Evolutionary conservation across 2,113 vertebrate genomes (phyloP).

Genomic region (Dicaeum eximium): DNA sequence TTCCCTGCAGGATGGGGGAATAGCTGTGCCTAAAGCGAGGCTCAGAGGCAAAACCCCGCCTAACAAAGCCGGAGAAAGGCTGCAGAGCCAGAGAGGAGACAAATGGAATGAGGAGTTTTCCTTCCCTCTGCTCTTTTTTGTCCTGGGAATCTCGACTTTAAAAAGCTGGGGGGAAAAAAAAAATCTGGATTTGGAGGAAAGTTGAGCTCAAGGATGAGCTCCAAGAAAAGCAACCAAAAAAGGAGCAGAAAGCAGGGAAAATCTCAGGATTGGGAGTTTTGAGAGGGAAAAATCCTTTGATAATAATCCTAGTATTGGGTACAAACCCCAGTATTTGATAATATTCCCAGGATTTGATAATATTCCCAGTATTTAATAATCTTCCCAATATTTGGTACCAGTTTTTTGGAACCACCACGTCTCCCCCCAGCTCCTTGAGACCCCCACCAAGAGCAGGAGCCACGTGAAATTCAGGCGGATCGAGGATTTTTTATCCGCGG

Average conservation of each 20-base stretch:
- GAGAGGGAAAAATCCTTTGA: background rate
- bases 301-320: background rate
- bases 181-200: accelerated
- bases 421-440: background rate
- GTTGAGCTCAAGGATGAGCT: background rate
- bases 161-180: accelerated
- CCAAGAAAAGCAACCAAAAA: background rate
- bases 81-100: background rate
- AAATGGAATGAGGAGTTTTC: accelerated
- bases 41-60: background rate
- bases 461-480: accelerated
- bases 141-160: background rate
- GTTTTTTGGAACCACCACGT: accelerated
- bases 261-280: background rate
- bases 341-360: background rate
- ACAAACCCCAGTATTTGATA: background rate
- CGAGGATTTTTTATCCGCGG: background rate
- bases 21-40: background rate
- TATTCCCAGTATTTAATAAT: background rate
- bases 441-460: background rate
- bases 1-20: accelerated
- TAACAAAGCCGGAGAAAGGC: background rate
- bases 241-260: background rate
- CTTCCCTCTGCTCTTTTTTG: background rate
- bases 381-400: background rate